Evolutionary conservation across 2,888 invertebrate genomes (phyloP), one percentile per base, ranked within the genome.

Genomic region (Salticus scenicus): DNA sequence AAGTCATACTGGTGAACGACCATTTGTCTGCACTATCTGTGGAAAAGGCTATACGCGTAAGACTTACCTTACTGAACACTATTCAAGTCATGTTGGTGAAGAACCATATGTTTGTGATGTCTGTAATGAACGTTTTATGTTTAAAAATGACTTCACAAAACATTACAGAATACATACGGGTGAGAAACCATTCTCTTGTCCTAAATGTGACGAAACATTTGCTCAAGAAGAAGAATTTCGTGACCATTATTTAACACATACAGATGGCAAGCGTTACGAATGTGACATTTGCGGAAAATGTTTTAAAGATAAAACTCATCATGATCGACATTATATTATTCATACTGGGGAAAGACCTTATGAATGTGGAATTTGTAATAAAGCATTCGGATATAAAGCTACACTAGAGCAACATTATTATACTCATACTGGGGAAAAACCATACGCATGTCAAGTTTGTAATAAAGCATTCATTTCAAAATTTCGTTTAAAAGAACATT

Each of bases 241-340:
- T 2, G 33, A 12, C 1, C 66, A 66, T 66, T 31, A 30, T 30
- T n/a, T 30, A 14, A 66, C 17, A 2, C 66, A 66, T 14, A 66
- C 66, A n/a, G 66, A 30, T 30, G 66, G 33, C 1, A 66, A 66
- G 66, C 66, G 31, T 66, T 66, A 66, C 31, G 66, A 66, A 20
- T 66, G 66, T 14, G 66, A 66, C 30, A 2, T 30, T 1, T 66
- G 66, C 20, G 66, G 33, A n/a, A 30, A 33, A 20, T 31, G 10
- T 66, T 66, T 66, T 30, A 57, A 57, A 24, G 57, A 57, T 24
- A 57, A 57, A 57, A 57, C 57, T 57, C 57, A 57, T 12, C 57
- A 57, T 57, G 57, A 57, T 57, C 57, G 57, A 2, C 66, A 66
- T 66, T 33, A 31, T 30, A 12, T 30, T 14, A 30, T 66, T 1